Evolutionary conservation across 2,888 invertebrate species (phyloP), one percentile per base, ranked within the genome.

Genomic region (Corbicula japonica): DNA sequence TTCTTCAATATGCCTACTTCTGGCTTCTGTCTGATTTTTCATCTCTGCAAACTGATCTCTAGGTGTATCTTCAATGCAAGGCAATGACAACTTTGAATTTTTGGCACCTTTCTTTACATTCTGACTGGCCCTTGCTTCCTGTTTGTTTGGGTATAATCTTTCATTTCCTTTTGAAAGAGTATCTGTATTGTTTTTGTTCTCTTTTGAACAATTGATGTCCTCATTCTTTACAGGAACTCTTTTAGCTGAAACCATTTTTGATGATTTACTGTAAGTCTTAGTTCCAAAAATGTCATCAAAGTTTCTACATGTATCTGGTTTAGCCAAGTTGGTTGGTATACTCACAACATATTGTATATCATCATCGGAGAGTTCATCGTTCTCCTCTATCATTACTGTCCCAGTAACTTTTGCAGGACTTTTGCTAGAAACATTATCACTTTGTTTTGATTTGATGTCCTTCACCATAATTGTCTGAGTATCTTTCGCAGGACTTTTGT

Each of bases 181-280:
- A 10, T 12, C 26, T 30, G 18, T 2, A 26, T 46, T 26, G 18
- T 12, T 1, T 62, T 62, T 30, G 46, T 46, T 30, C 26, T 18
- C 18, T 41, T 41, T 41, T 10, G 8, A 41, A 41, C 41, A 41
- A 18, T 18, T 41, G 41, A 18, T 12, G 41, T 18, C 41, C 18
- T 41, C 41, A 41, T 18, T 41, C 18, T 41, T 18, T 41, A 41
- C 41, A 12, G 41, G 41, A 41, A 8, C 10, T 12, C 41, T 41
- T 18, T 41, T 41, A n/a, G 12, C 18, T 23, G 32, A 28, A 21
- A n/a, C 26, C 28, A 18, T 60, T 10, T 10, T 38, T n/a, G 8
- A 2, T n/a, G 66, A 30, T 26, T 35, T 66, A 54, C 38, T 52
- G 34, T 66, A 66, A 1, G 66, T 66, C n/a, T 35, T 66, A 3